These are phyloP conservation scores for Listronotus bonariensis DNA, from an alignment of 1,140 invertebrate species.

Conservation along the genomic window DNA sequence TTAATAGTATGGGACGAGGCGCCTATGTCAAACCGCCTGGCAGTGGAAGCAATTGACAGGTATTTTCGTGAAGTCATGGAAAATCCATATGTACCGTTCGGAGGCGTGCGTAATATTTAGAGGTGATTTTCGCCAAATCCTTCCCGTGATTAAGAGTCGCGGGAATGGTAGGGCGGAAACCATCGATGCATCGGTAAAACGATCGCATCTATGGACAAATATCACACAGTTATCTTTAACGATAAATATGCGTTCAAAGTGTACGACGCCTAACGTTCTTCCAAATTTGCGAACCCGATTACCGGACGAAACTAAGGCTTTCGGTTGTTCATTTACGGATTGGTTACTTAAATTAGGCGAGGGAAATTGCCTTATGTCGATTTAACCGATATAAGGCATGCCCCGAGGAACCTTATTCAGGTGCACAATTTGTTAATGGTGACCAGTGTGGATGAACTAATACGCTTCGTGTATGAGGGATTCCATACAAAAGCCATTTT, in stretches of 20 bases:
- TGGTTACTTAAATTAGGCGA: not conserved
- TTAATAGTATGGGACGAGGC: slow-evolving; percentile 51
- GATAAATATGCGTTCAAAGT: not conserved
- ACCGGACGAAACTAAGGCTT: not conserved
- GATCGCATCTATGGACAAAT: not conserved
- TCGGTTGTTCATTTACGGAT: not conserved
- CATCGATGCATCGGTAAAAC: too few relatives aligned
- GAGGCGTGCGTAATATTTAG: slow-evolving; percentile 43
- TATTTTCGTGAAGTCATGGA: slow-evolving; percentile 36
- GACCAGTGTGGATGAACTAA: not conserved
- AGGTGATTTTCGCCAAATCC: slow-evolving; percentile 44
- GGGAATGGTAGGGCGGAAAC: too few relatives aligned
- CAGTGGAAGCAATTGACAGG: slow-evolving; percentile 39
- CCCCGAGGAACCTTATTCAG: not conserved
- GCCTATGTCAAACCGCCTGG: slow-evolving; percentile 43
- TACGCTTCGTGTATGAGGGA: not conserved
- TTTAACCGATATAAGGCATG: not conserved
- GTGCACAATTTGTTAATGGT: not conserved
- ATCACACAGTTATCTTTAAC: not conserved
- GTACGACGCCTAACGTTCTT: too few relatives aligned
- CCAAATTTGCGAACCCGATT: not conserved
- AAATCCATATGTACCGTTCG: slow-evolving; percentile 38
- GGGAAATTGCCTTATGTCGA: not conserved
- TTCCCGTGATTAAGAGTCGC: slow-evolving; percentile 42
- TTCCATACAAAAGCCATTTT: too few relatives aligned